Base-by-base conservation (phyloP, 2,797 vertebrate species). In the Taenioides sp. region DNA sequence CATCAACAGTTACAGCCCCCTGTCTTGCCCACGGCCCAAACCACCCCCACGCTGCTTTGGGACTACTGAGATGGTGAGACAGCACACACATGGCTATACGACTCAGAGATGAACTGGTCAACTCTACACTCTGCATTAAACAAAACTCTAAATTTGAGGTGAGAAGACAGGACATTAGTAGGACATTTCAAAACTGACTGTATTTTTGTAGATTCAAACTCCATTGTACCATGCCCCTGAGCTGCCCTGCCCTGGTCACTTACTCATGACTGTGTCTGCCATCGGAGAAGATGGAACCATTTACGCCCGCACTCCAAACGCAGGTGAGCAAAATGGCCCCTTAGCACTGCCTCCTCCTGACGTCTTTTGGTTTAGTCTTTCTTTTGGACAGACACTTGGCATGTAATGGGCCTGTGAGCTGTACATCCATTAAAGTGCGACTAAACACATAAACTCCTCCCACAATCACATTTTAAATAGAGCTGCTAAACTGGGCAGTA, bases 251-350 rank as follows among this genome's bases (percentile, higher is more conserved):
- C 74, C 64, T 0, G 90, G 93, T 75, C 52, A 77, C 71, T 89
- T 94, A 60, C 82, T 87, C 28, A 93, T 95, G 80, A 70, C 55
- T 55, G 87, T 99, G 40, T 94, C 93, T 47, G 95, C 90, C 0
- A 7, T 99, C 68, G 94, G 93, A 78, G 88, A 89, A 0, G 94
- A 97, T 62, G 96, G 97, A 49, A 88, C 95, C 69, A 94, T 99
- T 86, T 96, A 96, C 43, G 78, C 89, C 76, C 89, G 95, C 77
- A 91, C 95, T 75, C 52, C 89, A 87, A 77, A 92, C 71, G 83
- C 92, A 85, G 93, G 98, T 98, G 88, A 7, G 22, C 43, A 37
- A 40, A 28, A 34, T 34, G 12, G 2, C 2, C 20, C 52, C 20
- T 9, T n/a, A n/a, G n/a, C 9, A 3, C 52, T 23, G 43, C 14